Percentiles rank a stretch among this genome's conserved stretches.
These are phyloP conservation scores for Microtus ochrogaster DNA, from an alignment of 2,113 vertebrate genomes.

Conservation along the genomic window DNA sequence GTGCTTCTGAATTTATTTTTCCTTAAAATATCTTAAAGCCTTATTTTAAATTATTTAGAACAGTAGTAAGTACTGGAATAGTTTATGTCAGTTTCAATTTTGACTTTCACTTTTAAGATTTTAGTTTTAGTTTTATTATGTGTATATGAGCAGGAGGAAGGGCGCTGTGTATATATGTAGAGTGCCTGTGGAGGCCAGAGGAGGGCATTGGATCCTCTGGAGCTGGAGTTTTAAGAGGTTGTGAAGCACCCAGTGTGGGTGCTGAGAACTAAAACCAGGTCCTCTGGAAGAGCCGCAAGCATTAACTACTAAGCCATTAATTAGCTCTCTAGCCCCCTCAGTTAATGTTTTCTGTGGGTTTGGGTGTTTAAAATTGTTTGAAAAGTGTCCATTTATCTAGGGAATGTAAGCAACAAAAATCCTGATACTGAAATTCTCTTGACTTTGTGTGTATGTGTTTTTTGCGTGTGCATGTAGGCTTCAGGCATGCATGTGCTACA, in stretches of 20 bases:
- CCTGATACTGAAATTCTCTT: constrained; percentile 54
- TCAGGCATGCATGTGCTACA: neutral
- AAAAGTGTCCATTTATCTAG: neutral
- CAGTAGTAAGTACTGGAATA: constrained; percentile 30
- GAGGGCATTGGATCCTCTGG: too few species aligned
- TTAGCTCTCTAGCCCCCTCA: neutral
- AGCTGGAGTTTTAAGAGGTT: neutral
- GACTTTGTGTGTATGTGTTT: neutral
- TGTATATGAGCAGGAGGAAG: neutral
- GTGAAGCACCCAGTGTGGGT: neutral
- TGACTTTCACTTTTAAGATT: constrained; percentile 25
- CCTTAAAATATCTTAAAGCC: constrained; percentile 30
- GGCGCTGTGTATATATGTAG: neutral
- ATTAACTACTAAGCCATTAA: neutral
- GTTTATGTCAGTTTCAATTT: constrained; percentile 34
- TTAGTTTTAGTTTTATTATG: neutral
- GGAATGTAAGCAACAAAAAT: constrained; percentile 11
- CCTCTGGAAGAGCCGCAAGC: neutral
- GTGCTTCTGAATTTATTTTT: constrained; percentile 24
- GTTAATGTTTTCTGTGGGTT: neutral
- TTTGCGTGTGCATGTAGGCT: neutral
- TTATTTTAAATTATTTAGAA: constrained; percentile 5
- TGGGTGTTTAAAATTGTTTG: neutral
- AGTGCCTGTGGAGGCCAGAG: neutral
- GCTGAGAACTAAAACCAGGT: too few species aligned